Base-by-base conservation (phyloP, 2,888 invertebrate genomes). In the Meteorus cinctellus region DNA sequence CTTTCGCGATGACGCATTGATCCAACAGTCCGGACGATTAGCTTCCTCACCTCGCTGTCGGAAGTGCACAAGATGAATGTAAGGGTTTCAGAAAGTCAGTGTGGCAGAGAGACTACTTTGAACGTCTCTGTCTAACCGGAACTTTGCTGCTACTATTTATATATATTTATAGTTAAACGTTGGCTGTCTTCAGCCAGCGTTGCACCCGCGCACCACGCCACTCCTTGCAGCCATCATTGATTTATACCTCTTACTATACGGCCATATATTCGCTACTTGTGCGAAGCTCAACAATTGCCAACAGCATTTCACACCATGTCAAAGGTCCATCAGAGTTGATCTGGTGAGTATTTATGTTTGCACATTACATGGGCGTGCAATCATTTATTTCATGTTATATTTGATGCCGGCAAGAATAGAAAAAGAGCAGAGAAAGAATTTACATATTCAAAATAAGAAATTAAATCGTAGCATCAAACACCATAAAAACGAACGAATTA, bases 21-120 rank as follows among this genome's bases (percentile, higher is more conserved):
- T 70, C 66, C 45, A 48, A 70, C 76, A 69, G 77, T 77, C 75
- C 41, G 75, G 69, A 72, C 75, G 77, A 77, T 78, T 78, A 78
- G 70, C 75, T 78, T 77, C 78, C 73, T 77, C 77, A 63, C 72
- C 75, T 75, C 66, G 62, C 72, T 75, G 78, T 78, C 78, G 78
- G 78, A 78, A 78, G 77, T 75, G 67, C 69, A 60, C 63, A 75
- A 75, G 78, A 78, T 78, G 69, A 72, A 78, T 75, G 78, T 24
- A 78, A 73, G 24, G 69, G 67, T 75, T 78, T 78, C 59, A 67
- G 70, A 70, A 76, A 78, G 76, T 76, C 34, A 29, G 70, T 55
- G 60, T 45, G 41, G 55, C 24, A 51, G 71, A 59, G 65, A 62
- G 63, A 66, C 31, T n/a, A 41, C 63, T 45, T 71, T 71, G 19